A percentile compares a stretch with the other conserved stretches of the same genome.
Conservation (phyloP, 2,113 vertebrate genomes). For the Solea solea region DNA sequence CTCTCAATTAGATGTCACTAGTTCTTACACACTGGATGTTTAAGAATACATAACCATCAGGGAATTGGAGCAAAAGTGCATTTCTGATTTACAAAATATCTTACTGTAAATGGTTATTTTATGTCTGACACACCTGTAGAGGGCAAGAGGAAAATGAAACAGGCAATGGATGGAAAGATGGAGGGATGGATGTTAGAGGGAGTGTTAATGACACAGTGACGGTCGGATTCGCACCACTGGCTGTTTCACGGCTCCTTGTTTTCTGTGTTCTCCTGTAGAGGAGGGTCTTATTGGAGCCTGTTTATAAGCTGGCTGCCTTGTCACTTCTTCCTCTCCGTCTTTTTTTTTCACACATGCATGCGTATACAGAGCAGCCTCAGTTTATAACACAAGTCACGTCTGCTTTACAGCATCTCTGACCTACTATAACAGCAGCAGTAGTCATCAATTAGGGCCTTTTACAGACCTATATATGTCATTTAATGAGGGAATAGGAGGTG, state of each 20-base stretch:
- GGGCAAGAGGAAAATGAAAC: conserved; percentile 11
- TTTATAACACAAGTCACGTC: conserved; percentile 39
- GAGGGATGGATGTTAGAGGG: conserved; percentile 11
- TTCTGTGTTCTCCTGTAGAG: conserved; percentile 59
- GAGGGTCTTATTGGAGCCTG: conserved; percentile 45
- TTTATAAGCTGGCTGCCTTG: conserved; percentile 42
- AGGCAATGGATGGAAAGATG: not conserved
- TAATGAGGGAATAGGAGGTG: conserved; percentile 44
- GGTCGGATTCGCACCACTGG: conserved; percentile 34
- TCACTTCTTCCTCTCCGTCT: conserved; percentile 23
- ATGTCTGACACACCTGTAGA: not conserved
- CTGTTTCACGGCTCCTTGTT: conserved; percentile 65
- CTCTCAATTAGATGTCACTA: no score
- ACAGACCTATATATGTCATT: conserved; percentile 62
- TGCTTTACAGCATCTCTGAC: conserved; percentile 59
- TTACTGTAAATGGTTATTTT: conserved; percentile 35
- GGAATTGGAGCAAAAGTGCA: not conserved
- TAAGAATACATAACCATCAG: no score
- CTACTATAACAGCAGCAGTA: conserved; percentile 53
- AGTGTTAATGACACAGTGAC: conserved; percentile 54
- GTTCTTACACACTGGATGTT: no score
- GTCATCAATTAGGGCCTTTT: conserved; percentile 67
- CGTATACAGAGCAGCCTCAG: conserved; percentile 15
- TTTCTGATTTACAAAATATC: conserved; percentile 21
- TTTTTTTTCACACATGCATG: not conserved